A percentile compares a stretch with the other conserved stretches of the same genome.
Conservation (phyloP, 2,888 invertebrate genomes). For the Alsophila aescularia region DNA sequence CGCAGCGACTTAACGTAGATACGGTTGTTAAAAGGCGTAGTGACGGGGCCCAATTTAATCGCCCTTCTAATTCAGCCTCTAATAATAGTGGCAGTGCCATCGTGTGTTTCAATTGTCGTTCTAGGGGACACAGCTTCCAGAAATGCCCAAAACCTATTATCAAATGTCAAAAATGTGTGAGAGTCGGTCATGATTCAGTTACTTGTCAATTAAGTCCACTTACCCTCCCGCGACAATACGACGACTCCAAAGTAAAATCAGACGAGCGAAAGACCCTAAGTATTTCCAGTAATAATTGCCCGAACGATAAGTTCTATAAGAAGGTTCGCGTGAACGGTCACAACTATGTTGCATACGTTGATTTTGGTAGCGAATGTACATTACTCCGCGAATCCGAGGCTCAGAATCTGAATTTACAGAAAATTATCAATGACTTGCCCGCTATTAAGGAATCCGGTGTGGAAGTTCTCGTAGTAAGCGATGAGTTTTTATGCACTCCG, state of each 20-base stretch:
- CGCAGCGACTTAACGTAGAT: not conserved
- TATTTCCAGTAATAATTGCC: not conserved
- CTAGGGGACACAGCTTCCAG: not conserved
- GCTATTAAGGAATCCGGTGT: not conserved
- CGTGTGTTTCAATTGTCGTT: not conserved
- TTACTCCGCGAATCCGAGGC: not conserved
- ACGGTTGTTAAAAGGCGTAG: not conserved
- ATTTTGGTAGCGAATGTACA: not conserved
- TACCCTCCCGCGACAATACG: not conserved
- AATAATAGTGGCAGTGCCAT: not conserved
- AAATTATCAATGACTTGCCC: not conserved
- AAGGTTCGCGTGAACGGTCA: not conserved
- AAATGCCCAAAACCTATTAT: not conserved
- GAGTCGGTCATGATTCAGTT: not conserved
- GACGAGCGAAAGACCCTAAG: too few relatives aligned
- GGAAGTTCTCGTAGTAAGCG: too few relatives aligned
- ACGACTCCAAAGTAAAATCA: not conserved
- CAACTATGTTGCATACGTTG: not conserved
- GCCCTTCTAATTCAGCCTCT: not conserved
- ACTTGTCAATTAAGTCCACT: not conserved
- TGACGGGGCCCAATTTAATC: not conserved
- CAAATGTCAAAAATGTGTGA: too few relatives aligned
- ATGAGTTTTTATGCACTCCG: too few relatives aligned
- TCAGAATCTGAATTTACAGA: not conserved
- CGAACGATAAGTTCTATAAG: not conserved